Evolutionary conservation across 2,113 vertebrate species (phyloP).

Genomic region (Ariopsis seemanni): DNA sequence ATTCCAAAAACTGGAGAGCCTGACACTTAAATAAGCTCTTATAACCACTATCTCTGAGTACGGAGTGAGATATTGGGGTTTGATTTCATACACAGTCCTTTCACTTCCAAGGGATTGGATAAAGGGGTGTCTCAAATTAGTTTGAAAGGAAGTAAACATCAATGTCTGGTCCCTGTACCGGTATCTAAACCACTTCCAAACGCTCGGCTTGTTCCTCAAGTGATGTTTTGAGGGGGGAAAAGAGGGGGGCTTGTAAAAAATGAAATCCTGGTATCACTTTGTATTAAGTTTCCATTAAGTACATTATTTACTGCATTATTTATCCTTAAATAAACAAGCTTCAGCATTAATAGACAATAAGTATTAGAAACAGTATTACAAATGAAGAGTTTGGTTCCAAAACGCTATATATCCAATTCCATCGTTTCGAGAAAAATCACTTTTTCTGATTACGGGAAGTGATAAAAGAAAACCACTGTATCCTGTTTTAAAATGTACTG

Average conservation of each 20-base stretch:
- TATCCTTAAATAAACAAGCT: not conserved
- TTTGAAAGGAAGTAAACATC: conserved; percentile 19
- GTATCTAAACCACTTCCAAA: conserved; percentile 8
- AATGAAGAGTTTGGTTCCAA: no score
- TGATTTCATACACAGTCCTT: conserved; percentile 25
- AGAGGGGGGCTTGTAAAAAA: not conserved
- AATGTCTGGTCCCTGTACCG: conserved; percentile 11
- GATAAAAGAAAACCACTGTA: no score
- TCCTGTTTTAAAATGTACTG: no score
- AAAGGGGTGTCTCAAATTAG: conserved; percentile 21
- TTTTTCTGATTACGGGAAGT: no score
- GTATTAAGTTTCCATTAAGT: not conserved
- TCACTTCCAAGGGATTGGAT: conserved; percentile 22
- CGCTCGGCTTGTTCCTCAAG: not conserved
- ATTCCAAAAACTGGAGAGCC: not conserved
- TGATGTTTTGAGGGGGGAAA: not conserved
- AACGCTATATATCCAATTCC: no score
- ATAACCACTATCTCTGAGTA: conserved; percentile 4
- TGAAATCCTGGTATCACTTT: not conserved
- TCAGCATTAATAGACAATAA: not conserved
- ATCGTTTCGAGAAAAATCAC: no score
- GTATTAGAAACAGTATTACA: not conserved
- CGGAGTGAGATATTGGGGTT: not conserved
- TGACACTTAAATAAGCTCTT: conserved; percentile 31
- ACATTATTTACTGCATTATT: not conserved